These are phyloP conservation scores for Prorops nasuta DNA, from an alignment of 1,140 invertebrate genomes.

Conservation along the genomic window DNA sequence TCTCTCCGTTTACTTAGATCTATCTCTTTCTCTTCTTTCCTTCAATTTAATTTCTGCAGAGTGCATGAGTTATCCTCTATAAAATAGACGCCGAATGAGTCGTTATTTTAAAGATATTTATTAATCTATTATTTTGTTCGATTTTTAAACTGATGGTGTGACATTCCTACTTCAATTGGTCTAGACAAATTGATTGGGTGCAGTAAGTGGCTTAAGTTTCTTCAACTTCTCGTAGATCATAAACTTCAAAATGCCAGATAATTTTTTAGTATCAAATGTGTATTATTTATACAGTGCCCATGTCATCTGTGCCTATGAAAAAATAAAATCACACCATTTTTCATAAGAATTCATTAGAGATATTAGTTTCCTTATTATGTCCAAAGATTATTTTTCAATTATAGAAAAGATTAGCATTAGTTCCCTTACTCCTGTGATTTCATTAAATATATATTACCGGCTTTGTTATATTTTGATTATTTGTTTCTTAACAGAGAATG, in stretches of 20 bases:
- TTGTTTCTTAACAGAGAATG: too few species aligned
- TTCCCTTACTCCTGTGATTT: too few species aligned
- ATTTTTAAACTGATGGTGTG: slow-evolving; percentile 24
- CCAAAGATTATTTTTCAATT: too few species aligned
- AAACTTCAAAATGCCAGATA: too few species aligned
- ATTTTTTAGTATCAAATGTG: too few species aligned
- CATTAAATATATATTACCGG: too few species aligned
- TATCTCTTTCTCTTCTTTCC: slow-evolving; percentile 6
- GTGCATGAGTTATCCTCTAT: slow-evolving; percentile 19
- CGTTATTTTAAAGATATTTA: not conserved
- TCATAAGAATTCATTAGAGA: slow-evolving; percentile 1
- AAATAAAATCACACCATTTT: not conserved
- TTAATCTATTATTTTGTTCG: slow-evolving; percentile 14
- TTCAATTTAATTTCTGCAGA: slow-evolving; percentile 14
- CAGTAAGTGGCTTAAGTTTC: slow-evolving; percentile 32
- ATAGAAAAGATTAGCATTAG: too few species aligned
- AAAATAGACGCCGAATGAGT: too few species aligned
- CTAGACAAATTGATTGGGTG: slow-evolving; percentile 42
- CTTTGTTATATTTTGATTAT: too few species aligned
- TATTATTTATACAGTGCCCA: too few species aligned
- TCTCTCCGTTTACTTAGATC: slow-evolving; percentile 19
- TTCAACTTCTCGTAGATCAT: slow-evolving; percentile 15
- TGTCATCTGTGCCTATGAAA: too few species aligned
- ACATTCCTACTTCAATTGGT: slow-evolving; percentile 24
- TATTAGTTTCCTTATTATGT: not conserved